phyloP scores from a whole-genome alignment of 2,888 invertebrate genomes.

The Palloptera scutellata region DNA sequence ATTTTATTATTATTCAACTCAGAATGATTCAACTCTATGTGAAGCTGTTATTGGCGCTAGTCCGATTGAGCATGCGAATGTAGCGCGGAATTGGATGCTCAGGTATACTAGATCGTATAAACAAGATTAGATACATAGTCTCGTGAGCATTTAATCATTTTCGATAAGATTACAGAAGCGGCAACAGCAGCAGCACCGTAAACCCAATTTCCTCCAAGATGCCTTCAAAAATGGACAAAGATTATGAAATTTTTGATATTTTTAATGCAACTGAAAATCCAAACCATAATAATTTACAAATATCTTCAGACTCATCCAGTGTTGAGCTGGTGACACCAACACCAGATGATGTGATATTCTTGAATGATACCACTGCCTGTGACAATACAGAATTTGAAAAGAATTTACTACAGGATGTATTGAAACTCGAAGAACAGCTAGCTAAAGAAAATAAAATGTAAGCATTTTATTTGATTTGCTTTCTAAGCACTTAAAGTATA shows the following conservation, averaged over 20 bases:
- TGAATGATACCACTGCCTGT: constrained; percentile 51
- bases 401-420: constrained; percentile 49
- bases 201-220: constrained; percentile 19
- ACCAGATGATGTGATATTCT: constrained; percentile 58
- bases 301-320: constrained; percentile 39
- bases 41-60: constrained; percentile 55
- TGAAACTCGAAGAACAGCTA: constrained; percentile 29
- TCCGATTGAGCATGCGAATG: constrained; percentile 38
- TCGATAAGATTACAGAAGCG: constrained; percentile 49
- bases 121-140: constrained; percentile 13
- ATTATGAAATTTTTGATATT: constrained; percentile 16
- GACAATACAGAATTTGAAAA: constrained; percentile 44
- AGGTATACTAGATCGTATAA: constrained; percentile 43
- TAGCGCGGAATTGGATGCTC: constrained; percentile 42
- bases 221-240: constrained; percentile 15
- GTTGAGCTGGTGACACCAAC: constrained; percentile 54
- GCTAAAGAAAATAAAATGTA: constrained; percentile 48
- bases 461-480: constrained; percentile 27
- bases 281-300: no score
- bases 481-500: no score
- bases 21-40: constrained; percentile 41
- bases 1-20: no score
- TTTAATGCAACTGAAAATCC: background rate
- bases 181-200: constrained; percentile 38
- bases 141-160: constrained; percentile 28